phyloP scores from a whole-genome alignment of 2,888 invertebrate genomes.

The Scaptodrosophila latifasciaeformis region DNA sequence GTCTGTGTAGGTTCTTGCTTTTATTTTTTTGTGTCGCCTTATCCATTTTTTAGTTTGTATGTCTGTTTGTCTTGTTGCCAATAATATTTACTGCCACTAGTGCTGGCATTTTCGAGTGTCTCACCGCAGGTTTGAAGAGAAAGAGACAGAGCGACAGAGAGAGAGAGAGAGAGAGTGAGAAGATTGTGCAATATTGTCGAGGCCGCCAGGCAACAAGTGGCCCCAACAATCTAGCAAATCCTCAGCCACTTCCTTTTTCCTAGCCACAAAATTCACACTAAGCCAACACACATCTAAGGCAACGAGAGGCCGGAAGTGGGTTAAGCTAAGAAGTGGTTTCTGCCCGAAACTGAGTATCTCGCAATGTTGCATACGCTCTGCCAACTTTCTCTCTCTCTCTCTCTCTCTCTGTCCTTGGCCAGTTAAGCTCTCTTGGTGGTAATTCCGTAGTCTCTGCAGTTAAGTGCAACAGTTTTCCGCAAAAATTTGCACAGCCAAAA shows the following conservation, averaged over 20 bases:
- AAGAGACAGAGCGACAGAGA: no score
- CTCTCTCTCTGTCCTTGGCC: no score
- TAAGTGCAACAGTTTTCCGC: slow-evolving; percentile 53
- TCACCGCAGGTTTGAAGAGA: not conserved
- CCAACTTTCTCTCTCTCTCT: not conserved
- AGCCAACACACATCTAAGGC: slow-evolving; percentile 1
- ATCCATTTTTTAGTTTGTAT: slow-evolving; percentile 26
- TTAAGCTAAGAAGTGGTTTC: not conserved
- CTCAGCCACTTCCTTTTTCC: slow-evolving; percentile 33
- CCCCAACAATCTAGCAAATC: slow-evolving; percentile 5
- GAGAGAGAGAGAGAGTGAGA: slow-evolving; percentile 49
- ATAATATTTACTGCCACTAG: slow-evolving; percentile 56
- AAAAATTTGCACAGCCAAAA: slow-evolving; percentile 60
- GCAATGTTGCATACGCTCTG: not conserved
- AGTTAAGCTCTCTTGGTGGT: no score
- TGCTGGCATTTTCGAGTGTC: slow-evolving; percentile 3
- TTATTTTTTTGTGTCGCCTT: slow-evolving; percentile 47
- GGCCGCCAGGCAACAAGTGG: slow-evolving; percentile 32
- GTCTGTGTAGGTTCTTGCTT: slow-evolving; percentile 16
- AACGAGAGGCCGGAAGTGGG: not conserved
- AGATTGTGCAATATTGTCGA: slow-evolving; percentile 37
- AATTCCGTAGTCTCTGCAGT: no score
- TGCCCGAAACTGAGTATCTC: not conserved
- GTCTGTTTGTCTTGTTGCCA: slow-evolving; percentile 39
- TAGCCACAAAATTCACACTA: slow-evolving; percentile 45